Evolutionary conservation across 1,140 invertebrate genomes (phyloP).

Genomic region (Aethina tumida): DNA sequence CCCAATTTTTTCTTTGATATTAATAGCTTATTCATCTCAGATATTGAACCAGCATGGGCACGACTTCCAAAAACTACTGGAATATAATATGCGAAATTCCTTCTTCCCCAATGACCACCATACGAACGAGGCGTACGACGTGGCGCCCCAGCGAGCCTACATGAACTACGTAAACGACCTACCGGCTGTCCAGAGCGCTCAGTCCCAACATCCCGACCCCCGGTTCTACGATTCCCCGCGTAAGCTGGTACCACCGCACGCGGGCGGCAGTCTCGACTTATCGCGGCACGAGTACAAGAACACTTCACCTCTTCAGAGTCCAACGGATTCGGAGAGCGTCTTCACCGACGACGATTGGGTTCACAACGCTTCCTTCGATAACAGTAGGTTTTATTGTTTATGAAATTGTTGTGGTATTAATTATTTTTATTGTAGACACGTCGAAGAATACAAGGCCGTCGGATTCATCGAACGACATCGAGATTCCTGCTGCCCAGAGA

Average conservation of each 20-base stretch:
- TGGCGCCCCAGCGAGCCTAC: slow-evolving; percentile 11
- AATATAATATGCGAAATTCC: slow-evolving; percentile 22
- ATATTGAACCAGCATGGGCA: slow-evolving; percentile 7
- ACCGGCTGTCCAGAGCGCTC: slow-evolving; percentile 32
- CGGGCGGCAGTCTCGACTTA: not conserved
- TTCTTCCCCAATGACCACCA: slow-evolving; percentile 7
- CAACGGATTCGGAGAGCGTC: slow-evolving; percentile 47
- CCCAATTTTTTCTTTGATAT: slow-evolving; percentile 1
- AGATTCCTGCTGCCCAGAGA: slow-evolving; percentile 45
- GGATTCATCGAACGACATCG: slow-evolving; percentile 44
- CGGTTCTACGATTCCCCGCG: slow-evolving; percentile 46
- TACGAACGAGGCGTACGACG: slow-evolving; percentile 26
- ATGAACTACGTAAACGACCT: slow-evolving; percentile 18
- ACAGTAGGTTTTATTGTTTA: slow-evolving; percentile 13
- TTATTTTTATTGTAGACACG: slow-evolving; percentile 9
- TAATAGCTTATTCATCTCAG: slow-evolving; percentile 4
- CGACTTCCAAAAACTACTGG: slow-evolving; percentile 23
- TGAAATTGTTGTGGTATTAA: slow-evolving; percentile 4
- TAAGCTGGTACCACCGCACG: slow-evolving; percentile 21
- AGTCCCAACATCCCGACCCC: slow-evolving; percentile 44
- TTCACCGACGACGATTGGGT: slow-evolving; percentile 49
- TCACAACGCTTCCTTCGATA: slow-evolving; percentile 17
- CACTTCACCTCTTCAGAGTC: slow-evolving; percentile 42
- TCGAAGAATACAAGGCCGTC: slow-evolving; percentile 32
- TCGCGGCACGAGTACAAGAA: slow-evolving; percentile 23